Evolutionary conservation across 2,113 vertebrate genomes (phyloP).

Genomic region (Corynorhinus townsendii): DNA sequence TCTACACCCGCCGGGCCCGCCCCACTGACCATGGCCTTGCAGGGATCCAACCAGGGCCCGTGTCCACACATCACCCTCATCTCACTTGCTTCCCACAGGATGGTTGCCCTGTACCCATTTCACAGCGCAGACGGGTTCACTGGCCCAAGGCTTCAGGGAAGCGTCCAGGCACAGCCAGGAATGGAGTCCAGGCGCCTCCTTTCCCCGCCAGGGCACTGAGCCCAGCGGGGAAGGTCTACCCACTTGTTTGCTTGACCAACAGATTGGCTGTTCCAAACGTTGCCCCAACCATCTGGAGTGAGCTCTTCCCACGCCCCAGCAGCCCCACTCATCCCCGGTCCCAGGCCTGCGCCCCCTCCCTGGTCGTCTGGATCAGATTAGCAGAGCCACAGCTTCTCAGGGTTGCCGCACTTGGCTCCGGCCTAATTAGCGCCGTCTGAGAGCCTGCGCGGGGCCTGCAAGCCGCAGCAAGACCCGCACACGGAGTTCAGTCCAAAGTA

Average conservation of each 20-base stretch:
- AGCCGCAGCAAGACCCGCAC: constrained; percentile 64
- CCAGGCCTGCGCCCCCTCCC: background rate
- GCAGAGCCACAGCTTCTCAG: constrained; percentile 18
- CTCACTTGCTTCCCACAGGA: background rate
- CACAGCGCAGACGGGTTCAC: background rate
- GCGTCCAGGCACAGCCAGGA: background rate
- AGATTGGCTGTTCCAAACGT: background rate
- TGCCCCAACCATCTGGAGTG: background rate
- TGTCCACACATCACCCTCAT: fast-evolving
- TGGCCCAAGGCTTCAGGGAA: too few species aligned
- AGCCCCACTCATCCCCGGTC: background rate
- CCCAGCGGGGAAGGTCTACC: background rate
- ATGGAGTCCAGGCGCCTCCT: background rate
- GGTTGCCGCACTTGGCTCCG: constrained; percentile 68
- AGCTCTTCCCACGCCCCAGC: background rate
- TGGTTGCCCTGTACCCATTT: background rate
- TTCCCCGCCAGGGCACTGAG: background rate
- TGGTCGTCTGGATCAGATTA: constrained; percentile 64
- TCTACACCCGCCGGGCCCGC: too few species aligned
- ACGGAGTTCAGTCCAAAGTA: constrained; percentile 61
- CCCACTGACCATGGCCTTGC: too few species aligned
- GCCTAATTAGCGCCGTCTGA: constrained; percentile 68
- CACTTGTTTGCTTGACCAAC: background rate
- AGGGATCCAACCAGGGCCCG: too few species aligned
- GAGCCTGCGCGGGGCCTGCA: constrained; percentile 51